Percentiles rank a stretch among this genome's conserved stretches.
These are phyloP conservation scores for Ascaphus truei DNA, from an alignment of 2,113 vertebrate genomes.

Conservation along the genomic window DNA sequence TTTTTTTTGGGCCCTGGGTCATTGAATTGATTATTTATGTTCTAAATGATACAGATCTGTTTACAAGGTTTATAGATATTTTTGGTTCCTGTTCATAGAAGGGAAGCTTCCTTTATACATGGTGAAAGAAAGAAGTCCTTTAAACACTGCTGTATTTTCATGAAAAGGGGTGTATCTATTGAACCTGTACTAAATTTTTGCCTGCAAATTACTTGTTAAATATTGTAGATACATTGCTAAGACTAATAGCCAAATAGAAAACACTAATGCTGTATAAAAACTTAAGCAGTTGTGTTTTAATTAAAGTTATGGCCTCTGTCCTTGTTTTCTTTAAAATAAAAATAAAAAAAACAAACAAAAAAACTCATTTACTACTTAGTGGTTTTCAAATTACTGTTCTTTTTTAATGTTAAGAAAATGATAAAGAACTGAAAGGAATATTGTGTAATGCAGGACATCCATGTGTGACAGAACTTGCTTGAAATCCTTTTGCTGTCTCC, in stretches of 20 bases:
- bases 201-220: conserved; percentile 99
- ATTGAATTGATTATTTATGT: conserved; percentile 97
- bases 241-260: conserved; percentile 98
- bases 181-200: conserved; percentile 99
- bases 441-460: conserved; percentile 77
- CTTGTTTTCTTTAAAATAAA: conserved; percentile 83
- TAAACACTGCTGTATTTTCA: conserved; percentile 99
- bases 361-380: conserved; percentile 89
- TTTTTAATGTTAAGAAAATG: conserved; percentile 84
- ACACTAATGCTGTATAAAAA: conserved; percentile 94
- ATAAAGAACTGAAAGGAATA: conserved; percentile 72
- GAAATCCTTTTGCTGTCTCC: conserved; percentile 86
- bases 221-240: conserved; percentile 98
- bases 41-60: conserved; percentile 98
- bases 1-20: conserved; percentile 80
- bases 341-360: conserved; percentile 58
- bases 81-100: conserved; percentile 95
- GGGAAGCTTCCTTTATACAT: conserved; percentile 96
- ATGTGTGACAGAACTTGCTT: conserved; percentile 82
- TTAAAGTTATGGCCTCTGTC: conserved; percentile 82
- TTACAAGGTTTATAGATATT: conserved; percentile 99
- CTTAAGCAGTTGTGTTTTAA: conserved; percentile 78
- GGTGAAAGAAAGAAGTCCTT: conserved; percentile 89
- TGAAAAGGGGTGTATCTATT: conserved; percentile 98
- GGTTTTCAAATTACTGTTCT: conserved; percentile 82